Evolutionary conservation across 1,140 invertebrate species (phyloP), one percentile per base, ranked within the genome.

Genomic region (Bursaphelenchus mucronatus): DNA sequence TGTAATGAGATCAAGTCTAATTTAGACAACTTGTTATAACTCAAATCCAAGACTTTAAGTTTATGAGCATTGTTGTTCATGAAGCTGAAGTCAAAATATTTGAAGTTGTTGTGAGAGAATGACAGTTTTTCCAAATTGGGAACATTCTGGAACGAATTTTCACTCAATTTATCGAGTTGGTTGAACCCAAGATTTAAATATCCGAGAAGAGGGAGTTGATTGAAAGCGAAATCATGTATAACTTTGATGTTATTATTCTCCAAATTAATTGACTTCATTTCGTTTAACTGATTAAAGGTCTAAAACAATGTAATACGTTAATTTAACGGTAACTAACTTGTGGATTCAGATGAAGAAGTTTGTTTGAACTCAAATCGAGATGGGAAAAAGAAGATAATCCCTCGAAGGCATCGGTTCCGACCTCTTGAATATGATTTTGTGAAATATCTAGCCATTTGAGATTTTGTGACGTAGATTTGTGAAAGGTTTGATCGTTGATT

Each of bases 261-360:
- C 57, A 71, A 63, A 52, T 71, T 51, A 41, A 71, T 56, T 47
- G 71, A 75, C 39, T 53, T 69, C 41, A 71, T 44, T 46, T 70
- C 62, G 15, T 15, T 66, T 8, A 70, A 66, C 50, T 71, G 73
- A 30, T 30, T 53, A 19, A 59, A 59, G 13, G 57, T 70, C 66
- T 30, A n/a, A 51, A 47, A 68, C 71, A 9, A 39, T 68, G 50
- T 43, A 21, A 17, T 11, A 10, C 17, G 11, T 30, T 15, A 68
- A 30, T 41, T 21, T 10, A 5, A 8, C 47, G 11, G 71, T 71
- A 10, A 47, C 50, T 49, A 71, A 71, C 19, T 69, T 46, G 64
- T 61, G 64, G 67, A 13, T 74, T 46, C n/a, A 70, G 30, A 30
- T 72, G 56, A 43, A 57, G 62, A n/a, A 72, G 54, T 21, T 41